Percentiles rank a stretch among this genome's conserved stretches.
Evolutionary conservation across 2,113 vertebrate genomes (phyloP).

Genomic region (Nannobrachium achirus): DNA sequence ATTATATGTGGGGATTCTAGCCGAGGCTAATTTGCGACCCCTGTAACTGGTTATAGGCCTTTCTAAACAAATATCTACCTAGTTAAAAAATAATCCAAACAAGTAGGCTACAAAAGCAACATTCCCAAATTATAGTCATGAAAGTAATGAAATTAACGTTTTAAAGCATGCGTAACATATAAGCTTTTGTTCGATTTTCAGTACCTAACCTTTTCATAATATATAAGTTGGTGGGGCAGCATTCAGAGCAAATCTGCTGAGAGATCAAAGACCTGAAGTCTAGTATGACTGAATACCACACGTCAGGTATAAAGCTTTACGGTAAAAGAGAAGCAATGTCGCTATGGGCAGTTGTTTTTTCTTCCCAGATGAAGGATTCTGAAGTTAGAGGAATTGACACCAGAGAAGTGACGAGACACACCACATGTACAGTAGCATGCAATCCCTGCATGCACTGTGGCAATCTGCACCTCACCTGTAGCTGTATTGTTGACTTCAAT

Average conservation of each 20-base stretch:
- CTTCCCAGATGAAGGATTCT: slow-evolving; percentile 11
- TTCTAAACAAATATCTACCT: too few species aligned
- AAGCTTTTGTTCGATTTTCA: too few species aligned
- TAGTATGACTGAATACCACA: slow-evolving; percentile 22
- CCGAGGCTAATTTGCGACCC: too few species aligned
- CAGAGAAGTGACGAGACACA: slow-evolving; percentile 28
- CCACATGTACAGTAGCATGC: slow-evolving; percentile 14
- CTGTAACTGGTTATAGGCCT: too few species aligned
- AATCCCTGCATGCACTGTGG: slow-evolving; percentile 38
- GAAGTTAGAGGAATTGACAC: slow-evolving; percentile 33
- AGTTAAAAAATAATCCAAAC: too few species aligned
- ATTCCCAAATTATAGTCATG: too few species aligned
- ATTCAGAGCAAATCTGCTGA: slow-evolving; percentile 29
- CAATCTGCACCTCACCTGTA: slow-evolving; percentile 56
- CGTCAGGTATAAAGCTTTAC: slow-evolving; percentile 32
- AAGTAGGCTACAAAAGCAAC: too few species aligned
- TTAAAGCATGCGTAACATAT: too few species aligned
- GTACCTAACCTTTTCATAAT: too few species aligned
- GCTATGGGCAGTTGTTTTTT: slow-evolving; percentile 16
- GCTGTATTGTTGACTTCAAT: slow-evolving; percentile 46
- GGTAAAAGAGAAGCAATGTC: slow-evolving; percentile 16
- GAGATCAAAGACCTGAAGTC: slow-evolving; percentile 38
- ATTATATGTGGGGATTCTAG: too few species aligned
- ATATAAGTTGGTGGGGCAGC: too few species aligned
- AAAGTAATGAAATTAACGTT: too few species aligned